phyloP scores from a whole-genome alignment of 2,888 invertebrate species.

The Frankliniella intonsa region DNA sequence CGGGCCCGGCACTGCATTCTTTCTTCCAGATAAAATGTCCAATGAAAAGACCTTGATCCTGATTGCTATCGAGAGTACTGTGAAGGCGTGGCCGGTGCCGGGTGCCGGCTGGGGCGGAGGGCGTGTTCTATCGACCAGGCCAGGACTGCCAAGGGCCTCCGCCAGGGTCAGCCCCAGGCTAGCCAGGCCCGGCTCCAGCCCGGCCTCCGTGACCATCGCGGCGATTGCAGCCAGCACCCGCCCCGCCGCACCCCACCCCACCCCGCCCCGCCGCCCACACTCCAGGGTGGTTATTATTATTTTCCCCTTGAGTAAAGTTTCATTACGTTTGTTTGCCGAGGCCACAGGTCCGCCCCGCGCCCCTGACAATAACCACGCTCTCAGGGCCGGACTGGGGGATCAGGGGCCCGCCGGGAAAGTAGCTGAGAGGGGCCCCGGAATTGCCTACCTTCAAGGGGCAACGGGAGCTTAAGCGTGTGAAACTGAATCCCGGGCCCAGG shows the following conservation, averaged over 20 bases:
- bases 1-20: background rate
- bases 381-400: too few species aligned
- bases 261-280: background rate
- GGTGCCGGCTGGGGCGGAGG: background rate
- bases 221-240: background rate
- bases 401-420: too few species aligned
- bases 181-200: background rate
- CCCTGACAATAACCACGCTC: too few species aligned
- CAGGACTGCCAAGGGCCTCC: background rate
- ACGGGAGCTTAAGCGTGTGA: too few species aligned
- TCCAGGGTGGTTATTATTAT: too few species aligned
- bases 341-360: background rate
- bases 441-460: too few species aligned
- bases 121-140: background rate
- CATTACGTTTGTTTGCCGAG: background rate
- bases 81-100: background rate
- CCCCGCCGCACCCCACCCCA: background rate
- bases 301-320: too few species aligned
- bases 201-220: background rate
- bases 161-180: background rate
- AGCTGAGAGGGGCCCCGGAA: too few species aligned
- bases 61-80: conserved; percentile 36
- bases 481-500: too few species aligned
- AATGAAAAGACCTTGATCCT: conserved; percentile 36
- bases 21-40: conserved; percentile 33